Evolutionary conservation across 2,797 vertebrate genomes (phyloP), one percentile per base, ranked within the genome.

Genomic region (Myotis myotis): DNA sequence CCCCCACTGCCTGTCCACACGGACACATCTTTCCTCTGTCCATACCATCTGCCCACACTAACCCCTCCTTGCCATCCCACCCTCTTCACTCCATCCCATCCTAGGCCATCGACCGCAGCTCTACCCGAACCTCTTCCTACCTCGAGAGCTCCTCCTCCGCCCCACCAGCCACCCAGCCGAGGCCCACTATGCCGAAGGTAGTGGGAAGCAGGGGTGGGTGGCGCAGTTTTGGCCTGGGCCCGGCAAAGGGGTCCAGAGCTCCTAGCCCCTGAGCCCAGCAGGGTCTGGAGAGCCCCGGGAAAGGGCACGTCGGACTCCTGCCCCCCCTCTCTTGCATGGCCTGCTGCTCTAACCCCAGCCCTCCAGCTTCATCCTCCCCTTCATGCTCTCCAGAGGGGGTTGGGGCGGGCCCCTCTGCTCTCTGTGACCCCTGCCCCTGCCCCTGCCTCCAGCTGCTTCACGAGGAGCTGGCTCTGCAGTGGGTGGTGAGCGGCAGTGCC

Each of bases 121-220:
- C 98, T 98, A 99, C 99, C 98, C 99, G 99, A 98, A 99, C 99
- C 98, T 99, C 99, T 96, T 99, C 99, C 97, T 99, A 98, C 98
- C 98, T 99, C 96, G 99, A 99, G 98, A 98, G 98, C 96, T 95
- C 98, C 98, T 98, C 98, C 98, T 98, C 78, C 0, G 98, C 98
- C 98, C 98, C 97, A 23, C 98, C 98, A 76, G 75, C 98, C 97
- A 98, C 98, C 97, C 99, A 98, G 95, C 97, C 98, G 88, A 99
- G 99, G 98, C 98, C 98, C 97, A 98, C 99, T 97, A 97, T 98
- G 88, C 99, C 98, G 97, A 99, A 99, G 99, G 99, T 99, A 99
- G 99, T 98, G n/a, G 64, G 78, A 71, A 25, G 51, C 10, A 7
- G 19, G 23, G 62, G n/a, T 25, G 87, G 84, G 68, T 19, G 74